Evolutionary conservation across 2,888 invertebrate genomes (phyloP).

Genomic region (Limnephilus marmoratus): DNA sequence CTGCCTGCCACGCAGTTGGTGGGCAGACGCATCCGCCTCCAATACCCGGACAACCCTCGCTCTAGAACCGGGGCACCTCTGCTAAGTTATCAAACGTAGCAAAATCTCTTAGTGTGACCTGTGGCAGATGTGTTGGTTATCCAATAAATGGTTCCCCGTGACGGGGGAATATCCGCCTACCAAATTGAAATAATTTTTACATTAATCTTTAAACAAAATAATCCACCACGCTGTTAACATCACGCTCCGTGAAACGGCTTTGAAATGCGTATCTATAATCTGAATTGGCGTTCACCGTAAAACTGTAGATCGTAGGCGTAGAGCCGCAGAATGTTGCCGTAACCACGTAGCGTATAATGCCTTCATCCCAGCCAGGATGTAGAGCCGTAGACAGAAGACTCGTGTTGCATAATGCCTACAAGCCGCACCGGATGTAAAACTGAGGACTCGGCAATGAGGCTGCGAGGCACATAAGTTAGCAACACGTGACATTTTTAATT

Average conservation of each 20-base stretch:
- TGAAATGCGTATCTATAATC: background rate
- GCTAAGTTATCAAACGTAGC: too few relatives aligned
- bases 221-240: background rate
- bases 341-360: background rate
- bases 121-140: too few relatives aligned
- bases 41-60: too few relatives aligned
- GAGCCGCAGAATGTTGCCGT: background rate
- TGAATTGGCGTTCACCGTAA: background rate
- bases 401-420: background rate
- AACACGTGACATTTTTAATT: conserved; percentile 41
- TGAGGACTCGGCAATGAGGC: background rate
- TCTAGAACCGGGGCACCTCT: too few relatives aligned
- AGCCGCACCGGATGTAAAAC: background rate
- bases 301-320: background rate
- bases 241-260: background rate
- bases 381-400: background rate
- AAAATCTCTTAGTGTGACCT: too few relatives aligned
- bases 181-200: too few relatives aligned
- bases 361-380: background rate
- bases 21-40: too few relatives aligned
- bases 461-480: background rate
- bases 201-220: background rate
- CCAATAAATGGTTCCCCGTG: too few relatives aligned
- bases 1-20: too few relatives aligned
- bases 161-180: too few relatives aligned